Evolutionary conservation across 2,888 invertebrate genomes (phyloP), one percentile per base, ranked within the genome.

Genomic region (Leptogaster cylindrica): DNA sequence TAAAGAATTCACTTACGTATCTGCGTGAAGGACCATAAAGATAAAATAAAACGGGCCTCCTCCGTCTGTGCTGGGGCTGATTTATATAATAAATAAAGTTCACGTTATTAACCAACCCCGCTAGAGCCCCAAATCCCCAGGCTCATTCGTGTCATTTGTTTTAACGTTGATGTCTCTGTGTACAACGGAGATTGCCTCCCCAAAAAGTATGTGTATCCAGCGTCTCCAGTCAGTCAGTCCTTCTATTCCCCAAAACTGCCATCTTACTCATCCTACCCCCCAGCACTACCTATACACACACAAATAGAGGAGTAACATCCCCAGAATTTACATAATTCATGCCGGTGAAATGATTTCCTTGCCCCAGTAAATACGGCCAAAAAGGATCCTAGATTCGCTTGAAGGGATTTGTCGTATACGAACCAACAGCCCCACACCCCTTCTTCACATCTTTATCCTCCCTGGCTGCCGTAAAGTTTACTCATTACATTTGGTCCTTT

Each of bases 51-150:
- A 67, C 61, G 44, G 65, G 65, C 64, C 41, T 58, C 55, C 28
- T 14, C 61, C 63, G 50, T 52, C 67, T 46, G 51, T 46, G 64
- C 31, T 12, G 64, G 25, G 50, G 63, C 55, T 31, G 6, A 58
- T 55, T 61, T 66, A n/a, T n/a, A n/a, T n/a, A 69, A 69, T 69
- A 67, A 69, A 69, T 69, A 66, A 58, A 69, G 66, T 69, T 69
- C 58, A 66, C 66, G 69, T 65, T 68, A 68, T 68, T 68, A 68
- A 68, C 68, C 64, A 64, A 31, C 58, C 33, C 51, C 48, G 27
- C 66, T 52, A 20, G 31, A 55, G 28, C 52, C 44, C 66, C n/a
- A n/a, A n/a, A n/a, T 55, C 27, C 27, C 14, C 63, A 10, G 39
- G 48, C 36, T n/a, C 41, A 58, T 36, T 39, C 23, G 46, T 20